Evolutionary conservation across 2,888 invertebrate species (phyloP).

Genomic region (Lycia hirtaria): DNA sequence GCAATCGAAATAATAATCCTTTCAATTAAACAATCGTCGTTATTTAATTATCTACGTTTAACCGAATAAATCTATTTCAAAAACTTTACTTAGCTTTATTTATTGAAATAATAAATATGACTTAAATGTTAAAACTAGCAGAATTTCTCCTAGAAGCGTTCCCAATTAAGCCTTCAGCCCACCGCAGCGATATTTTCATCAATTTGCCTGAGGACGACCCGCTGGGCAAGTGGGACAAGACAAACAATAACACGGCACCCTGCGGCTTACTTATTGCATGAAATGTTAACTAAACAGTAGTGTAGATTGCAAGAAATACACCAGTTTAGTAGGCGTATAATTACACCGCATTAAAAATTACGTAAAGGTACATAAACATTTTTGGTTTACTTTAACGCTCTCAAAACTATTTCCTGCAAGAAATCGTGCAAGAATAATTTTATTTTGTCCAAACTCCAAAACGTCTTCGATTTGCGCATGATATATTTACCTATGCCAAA

Average conservation of each 20-base stretch:
- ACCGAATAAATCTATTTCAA: neutral
- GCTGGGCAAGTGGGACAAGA: conserved; percentile 67
- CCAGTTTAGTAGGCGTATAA: conserved; percentile 9
- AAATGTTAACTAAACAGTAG: conserved; percentile 26
- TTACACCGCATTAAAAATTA: neutral
- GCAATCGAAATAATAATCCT: too few species aligned
- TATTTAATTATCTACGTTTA: too few species aligned
- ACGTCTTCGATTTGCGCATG: too few species aligned
- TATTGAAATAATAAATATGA: neutral
- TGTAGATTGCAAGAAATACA: conserved; percentile 21
- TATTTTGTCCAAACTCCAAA: too few species aligned
- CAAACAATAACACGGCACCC: conserved; percentile 76
- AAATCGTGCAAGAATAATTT: too few species aligned
- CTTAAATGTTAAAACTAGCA: conserved; percentile 8
- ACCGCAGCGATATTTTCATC: conserved; percentile 64
- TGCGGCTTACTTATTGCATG: conserved; percentile 69
- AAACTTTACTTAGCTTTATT: neutral
- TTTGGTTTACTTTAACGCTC: too few species aligned
- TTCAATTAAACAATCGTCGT: too few species aligned
- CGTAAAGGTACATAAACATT: too few species aligned
- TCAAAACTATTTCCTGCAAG: neutral
- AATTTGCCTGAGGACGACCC: conserved; percentile 67
- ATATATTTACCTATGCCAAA: too few species aligned
- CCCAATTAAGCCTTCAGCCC: conserved; percentile 27
- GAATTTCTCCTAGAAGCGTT: conserved; percentile 17